Conservation (phyloP, 2,113 vertebrate genomes). For the Sinosuthora webbiana region DNA sequence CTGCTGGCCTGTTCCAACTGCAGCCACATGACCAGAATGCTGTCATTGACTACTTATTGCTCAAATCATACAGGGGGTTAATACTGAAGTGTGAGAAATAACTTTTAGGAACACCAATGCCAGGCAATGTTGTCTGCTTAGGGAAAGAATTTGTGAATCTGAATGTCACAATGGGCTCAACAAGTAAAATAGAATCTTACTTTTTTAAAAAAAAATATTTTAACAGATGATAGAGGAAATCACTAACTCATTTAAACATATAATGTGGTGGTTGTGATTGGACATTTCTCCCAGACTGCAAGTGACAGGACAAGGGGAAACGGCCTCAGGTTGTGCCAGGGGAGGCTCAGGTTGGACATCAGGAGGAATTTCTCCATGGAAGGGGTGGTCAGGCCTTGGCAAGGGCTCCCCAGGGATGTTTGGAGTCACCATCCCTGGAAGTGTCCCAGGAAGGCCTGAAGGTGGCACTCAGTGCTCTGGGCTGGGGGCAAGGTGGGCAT, state of each 20-base stretch:
- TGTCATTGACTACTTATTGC: not conserved
- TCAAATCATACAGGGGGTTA: not conserved
- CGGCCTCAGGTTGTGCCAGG: rapidly evolving
- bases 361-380: not conserved
- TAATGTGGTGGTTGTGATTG: not conserved
- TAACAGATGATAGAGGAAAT: not conserved
- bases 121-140: not conserved
- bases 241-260: not conserved
- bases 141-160: not conserved
- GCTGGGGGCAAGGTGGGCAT: not conserved
- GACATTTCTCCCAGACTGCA: not conserved
- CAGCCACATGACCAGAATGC: not conserved
- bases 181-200: not conserved
- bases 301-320: not conserved
- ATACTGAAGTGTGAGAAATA: not conserved
- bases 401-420: not conserved
- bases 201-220: not conserved
- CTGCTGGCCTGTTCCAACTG: not conserved
- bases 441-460: not conserved
- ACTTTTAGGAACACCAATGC: not conserved
- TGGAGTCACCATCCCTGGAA: not conserved
- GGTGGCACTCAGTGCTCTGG: not conserved
- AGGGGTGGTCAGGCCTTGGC: not conserved
- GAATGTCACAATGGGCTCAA: not conserved
- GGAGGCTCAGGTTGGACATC: rapidly evolving